phyloP scores from a whole-genome alignment of 2,888 invertebrate genomes.

The Blastobasis adustella region DNA sequence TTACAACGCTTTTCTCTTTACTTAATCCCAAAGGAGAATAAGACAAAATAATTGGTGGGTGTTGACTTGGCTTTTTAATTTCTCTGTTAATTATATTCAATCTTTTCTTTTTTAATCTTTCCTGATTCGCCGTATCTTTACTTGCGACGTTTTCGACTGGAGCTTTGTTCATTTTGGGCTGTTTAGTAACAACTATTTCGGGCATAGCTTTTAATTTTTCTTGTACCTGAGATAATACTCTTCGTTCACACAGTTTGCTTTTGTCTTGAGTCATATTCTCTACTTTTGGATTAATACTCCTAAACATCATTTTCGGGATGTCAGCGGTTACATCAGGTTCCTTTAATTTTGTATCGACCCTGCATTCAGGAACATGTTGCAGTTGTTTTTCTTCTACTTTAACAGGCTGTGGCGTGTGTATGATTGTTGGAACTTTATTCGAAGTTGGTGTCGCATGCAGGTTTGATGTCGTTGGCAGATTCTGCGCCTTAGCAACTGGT shows the following conservation, averaged over 20 bases:
- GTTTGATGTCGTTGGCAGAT: too few relatives aligned
- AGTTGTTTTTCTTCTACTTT: too few relatives aligned
- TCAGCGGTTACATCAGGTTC: slow-evolving; percentile 9
- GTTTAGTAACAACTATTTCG: slow-evolving; percentile 14
- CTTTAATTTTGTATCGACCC: neutral
- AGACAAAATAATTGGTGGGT: slow-evolving; percentile 40
- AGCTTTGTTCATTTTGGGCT: slow-evolving; percentile 12
- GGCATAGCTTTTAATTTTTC: slow-evolving; percentile 27
- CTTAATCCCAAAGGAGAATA: slow-evolving; percentile 27
- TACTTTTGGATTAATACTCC: too few relatives aligned
- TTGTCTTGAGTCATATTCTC: neutral
- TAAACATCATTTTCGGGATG: slow-evolving; percentile 19
- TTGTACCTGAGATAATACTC: slow-evolving; percentile 43
- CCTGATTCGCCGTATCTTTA: slow-evolving; percentile 28
- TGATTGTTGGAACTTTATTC: too few relatives aligned
- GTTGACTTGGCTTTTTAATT: slow-evolving; percentile 25
- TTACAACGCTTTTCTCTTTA: too few relatives aligned
- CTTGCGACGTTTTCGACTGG: slow-evolving; percentile 15
- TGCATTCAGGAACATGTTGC: neutral
- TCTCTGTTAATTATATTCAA: slow-evolving; percentile 44
- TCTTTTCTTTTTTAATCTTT: slow-evolving; percentile 44
- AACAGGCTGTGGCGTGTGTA: too few relatives aligned
- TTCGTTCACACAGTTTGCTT: slow-evolving; percentile 21
- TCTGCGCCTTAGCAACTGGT: slow-evolving; percentile 2
- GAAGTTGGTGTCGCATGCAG: too few relatives aligned